phyloP scores from a whole-genome alignment of 2,888 invertebrate species.

The Ophion obscuratus region DNA sequence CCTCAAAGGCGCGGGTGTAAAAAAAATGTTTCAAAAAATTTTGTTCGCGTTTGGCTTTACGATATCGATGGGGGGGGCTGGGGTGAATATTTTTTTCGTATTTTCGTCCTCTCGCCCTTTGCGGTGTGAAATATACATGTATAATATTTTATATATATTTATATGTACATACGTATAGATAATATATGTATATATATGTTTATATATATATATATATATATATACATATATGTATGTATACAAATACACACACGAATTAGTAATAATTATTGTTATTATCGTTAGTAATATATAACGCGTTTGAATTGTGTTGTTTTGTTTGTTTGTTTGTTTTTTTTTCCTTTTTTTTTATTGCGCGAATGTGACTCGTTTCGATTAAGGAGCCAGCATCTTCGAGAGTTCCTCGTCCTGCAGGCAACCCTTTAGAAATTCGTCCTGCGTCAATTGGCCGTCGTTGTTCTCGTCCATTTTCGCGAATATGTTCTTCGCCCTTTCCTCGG shows the following conservation, averaged over 20 bases:
- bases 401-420: conserved; percentile 99
- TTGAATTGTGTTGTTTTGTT: conserved; percentile 56
- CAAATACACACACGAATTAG: conserved; percentile 20
- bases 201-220: conserved; percentile 42
- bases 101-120: conserved; percentile 13
- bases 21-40: not conserved
- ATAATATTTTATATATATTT: conserved; percentile 23
- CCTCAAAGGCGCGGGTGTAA: not conserved
- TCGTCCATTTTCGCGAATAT: conserved; percentile 99
- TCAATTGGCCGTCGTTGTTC: conserved; percentile 99
- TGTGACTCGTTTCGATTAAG: conserved; percentile 87
- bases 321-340: conserved; percentile 14
- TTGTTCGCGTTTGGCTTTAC: not conserved
- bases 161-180: conserved; percentile 37
- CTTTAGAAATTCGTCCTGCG: conserved; percentile 98
- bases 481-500: conserved; percentile 98
- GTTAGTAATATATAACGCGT: conserved; percentile 44
- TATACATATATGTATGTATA: conserved; percentile 43
- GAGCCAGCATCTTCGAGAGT: conserved; percentile 96
- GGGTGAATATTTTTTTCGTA: conserved; percentile 19
- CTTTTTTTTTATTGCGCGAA: conserved; percentile 65
- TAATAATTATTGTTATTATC: conserved; percentile 50
- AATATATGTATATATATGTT: conserved; percentile 18
- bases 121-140: conserved; percentile 38
- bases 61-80: not conserved